A percentile compares a stretch with the other conserved stretches of the same genome.
phyloP scores from a whole-genome alignment of 30 jellyfish, hydroid and myxozoan species.

The Hydra vulgaris region DNA sequence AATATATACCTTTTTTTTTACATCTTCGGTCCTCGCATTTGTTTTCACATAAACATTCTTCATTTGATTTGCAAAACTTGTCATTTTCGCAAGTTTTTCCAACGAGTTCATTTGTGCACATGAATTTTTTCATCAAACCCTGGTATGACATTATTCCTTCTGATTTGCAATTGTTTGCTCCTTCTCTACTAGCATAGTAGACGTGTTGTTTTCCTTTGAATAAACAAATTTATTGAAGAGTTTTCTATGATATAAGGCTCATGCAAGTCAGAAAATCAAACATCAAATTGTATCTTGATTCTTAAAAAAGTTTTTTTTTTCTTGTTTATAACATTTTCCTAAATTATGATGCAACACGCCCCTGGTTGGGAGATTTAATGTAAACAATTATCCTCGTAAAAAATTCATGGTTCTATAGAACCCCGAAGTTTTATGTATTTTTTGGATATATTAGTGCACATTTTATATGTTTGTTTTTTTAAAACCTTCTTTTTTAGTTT shows the following conservation, averaged over 20 bases:
- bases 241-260: not conserved
- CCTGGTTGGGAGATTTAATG: too few species aligned
- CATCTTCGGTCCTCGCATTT: slow-evolving; percentile 76
- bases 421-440: too few species aligned
- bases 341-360: too few species aligned
- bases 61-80: slow-evolving; percentile 59
- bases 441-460: too few species aligned
- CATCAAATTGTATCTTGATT: too few species aligned
- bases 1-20: not conserved
- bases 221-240: not conserved
- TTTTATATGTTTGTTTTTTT: too few species aligned
- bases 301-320: too few species aligned
- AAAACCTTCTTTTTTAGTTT: too few species aligned
- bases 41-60: slow-evolving; percentile 64
- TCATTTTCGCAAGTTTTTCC: slow-evolving; percentile 73
- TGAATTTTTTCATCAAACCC: slow-evolving; percentile 12
- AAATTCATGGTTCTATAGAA: too few species aligned
- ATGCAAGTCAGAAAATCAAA: too few species aligned
- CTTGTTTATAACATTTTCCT: too few species aligned
- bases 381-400: too few species aligned
- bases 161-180: slow-evolving; percentile 2
- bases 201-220: slow-evolving; percentile 1
- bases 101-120: slow-evolving; percentile 15
- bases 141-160: slow-evolving; percentile 19
- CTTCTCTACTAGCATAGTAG: slow-evolving; percentile 10